Conservation (phyloP, 2,888 invertebrate genomes). For the Deroplatys truncata region DNA sequence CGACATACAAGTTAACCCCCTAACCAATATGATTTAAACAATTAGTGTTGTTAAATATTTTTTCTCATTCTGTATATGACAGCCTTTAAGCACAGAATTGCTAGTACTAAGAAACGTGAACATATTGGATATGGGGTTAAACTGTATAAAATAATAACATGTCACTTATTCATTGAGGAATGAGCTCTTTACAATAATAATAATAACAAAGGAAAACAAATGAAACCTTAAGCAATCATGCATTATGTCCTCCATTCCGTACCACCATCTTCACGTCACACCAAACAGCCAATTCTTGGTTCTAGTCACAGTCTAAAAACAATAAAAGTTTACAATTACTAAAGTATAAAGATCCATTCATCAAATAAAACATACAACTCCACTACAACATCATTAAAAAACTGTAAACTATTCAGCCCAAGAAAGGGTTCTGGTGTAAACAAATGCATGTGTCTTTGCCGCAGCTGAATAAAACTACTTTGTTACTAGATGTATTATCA, state of each 20-base stretch:
- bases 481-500: too few species aligned
- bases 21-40: background rate
- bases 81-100: background rate
- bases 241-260: background rate
- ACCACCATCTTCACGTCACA: constrained; percentile 6
- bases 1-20: background rate
- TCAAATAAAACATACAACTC: background rate
- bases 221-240: constrained; percentile 17
- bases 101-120: background rate
- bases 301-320: constrained; percentile 11
- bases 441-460: too few species aligned
- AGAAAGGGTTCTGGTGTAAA: too few species aligned
- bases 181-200: background rate
- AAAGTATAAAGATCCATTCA: background rate
- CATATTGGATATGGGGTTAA: background rate
- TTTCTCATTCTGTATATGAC: too few species aligned
- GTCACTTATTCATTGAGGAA: background rate
- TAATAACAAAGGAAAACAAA: constrained; percentile 1
- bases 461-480: too few species aligned
- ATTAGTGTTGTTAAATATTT: background rate
- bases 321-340: constrained; percentile 12
- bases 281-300: constrained; percentile 17
- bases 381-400: background rate
- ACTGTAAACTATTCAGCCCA: background rate
- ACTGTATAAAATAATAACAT: background rate